A percentile compares a stretch with the other conserved stretches of the same genome.
Conservation (phyloP, 2,797 vertebrate genomes). For the Otus scops region DNA sequence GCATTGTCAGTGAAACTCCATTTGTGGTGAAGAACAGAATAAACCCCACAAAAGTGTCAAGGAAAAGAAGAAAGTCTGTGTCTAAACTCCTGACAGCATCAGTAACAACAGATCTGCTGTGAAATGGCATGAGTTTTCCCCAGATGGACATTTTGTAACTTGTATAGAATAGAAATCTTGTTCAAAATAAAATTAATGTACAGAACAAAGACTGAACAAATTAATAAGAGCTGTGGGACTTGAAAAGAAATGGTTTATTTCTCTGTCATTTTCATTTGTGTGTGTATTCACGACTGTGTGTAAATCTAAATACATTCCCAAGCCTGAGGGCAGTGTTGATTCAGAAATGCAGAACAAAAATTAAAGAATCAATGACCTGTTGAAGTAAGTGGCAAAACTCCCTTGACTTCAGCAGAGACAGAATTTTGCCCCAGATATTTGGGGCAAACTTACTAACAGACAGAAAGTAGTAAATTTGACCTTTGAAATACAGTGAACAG, state of each 20-base stretch:
- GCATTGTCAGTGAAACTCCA: background rate
- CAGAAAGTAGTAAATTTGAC: background rate
- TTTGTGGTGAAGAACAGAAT: constrained; percentile 49
- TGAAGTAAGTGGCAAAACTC: constrained; percentile 9
- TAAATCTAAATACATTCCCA: constrained; percentile 17
- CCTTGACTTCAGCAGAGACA: background rate
- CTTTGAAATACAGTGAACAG: background rate
- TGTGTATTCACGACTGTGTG: background rate
- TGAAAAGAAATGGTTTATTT: constrained; percentile 7
- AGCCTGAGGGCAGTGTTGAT: constrained; percentile 19
- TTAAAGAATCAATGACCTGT: background rate
- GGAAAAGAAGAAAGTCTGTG: constrained; percentile 27
- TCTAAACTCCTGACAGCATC: background rate
- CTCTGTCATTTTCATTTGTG: background rate
- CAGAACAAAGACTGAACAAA: constrained; percentile 38
- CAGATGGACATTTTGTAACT: background rate
- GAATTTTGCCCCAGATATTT: background rate
- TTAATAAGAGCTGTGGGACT: constrained; percentile 43
- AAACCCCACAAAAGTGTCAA: constrained; percentile 43
- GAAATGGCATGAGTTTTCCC: constrained; percentile 47
- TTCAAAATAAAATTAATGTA: constrained; percentile 40
- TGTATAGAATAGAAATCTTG: constrained; percentile 24
- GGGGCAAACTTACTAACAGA: background rate
- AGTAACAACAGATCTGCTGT: constrained; percentile 46
- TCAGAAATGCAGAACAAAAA: constrained; percentile 23